These are phyloP conservation scores for Rhinoptilus africanus DNA, from an alignment of 2,113 vertebrate genomes.

Conservation along the genomic window DNA sequence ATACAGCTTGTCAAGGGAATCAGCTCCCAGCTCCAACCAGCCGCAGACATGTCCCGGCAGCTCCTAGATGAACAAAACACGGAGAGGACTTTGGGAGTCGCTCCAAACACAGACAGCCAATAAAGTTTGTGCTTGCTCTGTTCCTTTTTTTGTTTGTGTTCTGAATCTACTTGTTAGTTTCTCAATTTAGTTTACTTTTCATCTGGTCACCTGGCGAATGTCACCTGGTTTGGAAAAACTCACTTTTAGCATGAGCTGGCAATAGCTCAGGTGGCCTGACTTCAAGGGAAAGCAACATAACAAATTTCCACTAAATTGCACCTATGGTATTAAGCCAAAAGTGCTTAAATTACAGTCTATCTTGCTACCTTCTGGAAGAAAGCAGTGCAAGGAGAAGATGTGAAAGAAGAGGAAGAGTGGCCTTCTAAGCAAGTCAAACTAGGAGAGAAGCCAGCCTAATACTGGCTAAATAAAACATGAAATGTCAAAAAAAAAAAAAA, in stretches of 20 bases:
- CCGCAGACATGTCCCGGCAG: not conserved
- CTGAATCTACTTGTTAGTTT: not conserved
- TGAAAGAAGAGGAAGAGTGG: not conserved
- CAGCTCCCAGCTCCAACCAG: not conserved
- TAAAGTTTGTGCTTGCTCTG: not conserved
- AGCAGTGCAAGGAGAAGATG: not conserved
- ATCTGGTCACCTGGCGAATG: not conserved
- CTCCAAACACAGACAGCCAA: not conserved
- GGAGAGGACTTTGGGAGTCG: not conserved
- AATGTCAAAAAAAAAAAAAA: not conserved
- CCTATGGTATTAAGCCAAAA: not conserved
- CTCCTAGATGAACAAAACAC: not conserved
- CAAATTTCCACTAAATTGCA: not conserved
- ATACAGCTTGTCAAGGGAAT: not conserved
- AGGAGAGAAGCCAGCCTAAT: not conserved
- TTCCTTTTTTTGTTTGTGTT: not conserved
- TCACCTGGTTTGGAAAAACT: not conserved
- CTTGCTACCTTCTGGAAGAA: not conserved
- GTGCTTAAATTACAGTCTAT: not conserved
- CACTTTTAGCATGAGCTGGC: not conserved
- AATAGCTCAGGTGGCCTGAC: not conserved
- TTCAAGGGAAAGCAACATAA: not conserved
- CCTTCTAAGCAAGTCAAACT: not conserved
- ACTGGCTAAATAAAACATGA: not conserved
- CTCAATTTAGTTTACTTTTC: constrained; percentile 3